Conservation (phyloP, 2,113 vertebrate species). For the Lepidothrix coronata region DNA sequence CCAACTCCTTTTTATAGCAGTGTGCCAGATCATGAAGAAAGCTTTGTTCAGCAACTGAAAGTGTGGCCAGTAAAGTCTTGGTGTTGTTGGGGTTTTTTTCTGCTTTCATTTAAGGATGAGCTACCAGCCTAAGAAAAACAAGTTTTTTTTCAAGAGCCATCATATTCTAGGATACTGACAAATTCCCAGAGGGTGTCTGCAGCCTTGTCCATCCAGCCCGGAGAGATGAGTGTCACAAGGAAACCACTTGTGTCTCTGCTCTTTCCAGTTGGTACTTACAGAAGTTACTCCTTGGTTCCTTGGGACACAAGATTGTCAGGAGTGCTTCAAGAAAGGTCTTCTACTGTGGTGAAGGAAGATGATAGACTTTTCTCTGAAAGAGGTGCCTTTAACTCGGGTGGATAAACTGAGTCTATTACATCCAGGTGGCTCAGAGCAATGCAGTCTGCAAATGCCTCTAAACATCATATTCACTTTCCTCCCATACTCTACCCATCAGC, state of each 20-base stretch:
- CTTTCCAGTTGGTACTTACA: neutral
- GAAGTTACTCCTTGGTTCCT: neutral
- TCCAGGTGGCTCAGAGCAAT: neutral
- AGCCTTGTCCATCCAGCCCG: neutral
- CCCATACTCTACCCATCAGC: neutral
- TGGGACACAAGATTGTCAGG: neutral
- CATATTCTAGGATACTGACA: neutral
- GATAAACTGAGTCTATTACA: neutral
- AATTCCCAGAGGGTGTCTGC: neutral
- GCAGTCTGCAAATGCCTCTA: neutral
- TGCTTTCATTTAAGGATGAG: neutral
- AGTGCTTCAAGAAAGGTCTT: neutral
- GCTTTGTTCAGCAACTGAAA: neutral
- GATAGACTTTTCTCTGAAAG: neutral
- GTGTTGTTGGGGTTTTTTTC: neutral
- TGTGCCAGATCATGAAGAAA: neutral
- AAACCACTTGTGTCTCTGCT: neutral
- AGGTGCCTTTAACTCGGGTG: neutral
- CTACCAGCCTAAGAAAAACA: neutral
- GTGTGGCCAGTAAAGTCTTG: neutral
- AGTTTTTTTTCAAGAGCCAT: neutral
- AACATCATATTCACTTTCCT: accelerated
- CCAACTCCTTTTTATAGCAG: neutral
- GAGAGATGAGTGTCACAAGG: neutral
- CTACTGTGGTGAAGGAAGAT: neutral